These are phyloP conservation scores for Chelon labrosus DNA, from an alignment of 2,797 vertebrate species.

Conservation along the genomic window DNA sequence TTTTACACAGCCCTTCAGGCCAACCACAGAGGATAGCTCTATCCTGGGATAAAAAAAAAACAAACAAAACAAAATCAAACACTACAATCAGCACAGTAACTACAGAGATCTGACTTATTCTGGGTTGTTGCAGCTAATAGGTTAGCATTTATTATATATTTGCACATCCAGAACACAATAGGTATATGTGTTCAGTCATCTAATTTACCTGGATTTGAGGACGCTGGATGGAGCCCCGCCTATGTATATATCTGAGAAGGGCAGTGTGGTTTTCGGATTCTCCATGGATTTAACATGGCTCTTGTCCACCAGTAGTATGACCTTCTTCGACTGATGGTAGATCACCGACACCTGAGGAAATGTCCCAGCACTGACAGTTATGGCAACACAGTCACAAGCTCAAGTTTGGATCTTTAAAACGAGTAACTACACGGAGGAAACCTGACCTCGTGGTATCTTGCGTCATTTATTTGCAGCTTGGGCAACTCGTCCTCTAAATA, in stretches of 20 bases:
- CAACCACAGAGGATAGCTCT: slow-evolving; percentile 86
- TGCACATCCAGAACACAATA: not conserved
- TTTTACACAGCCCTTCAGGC: slow-evolving; percentile 96
- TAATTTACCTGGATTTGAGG: slow-evolving; percentile 87
- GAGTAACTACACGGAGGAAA: not conserved
- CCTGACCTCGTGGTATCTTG: slow-evolving; percentile 95
- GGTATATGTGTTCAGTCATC: not conserved
- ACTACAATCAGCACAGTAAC: too few relatives aligned
- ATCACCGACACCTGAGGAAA: slow-evolving; percentile 93
- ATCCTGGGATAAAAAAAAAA: slow-evolving; percentile 67
- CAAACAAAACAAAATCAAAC: too few relatives aligned
- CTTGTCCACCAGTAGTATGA: slow-evolving; percentile 96
- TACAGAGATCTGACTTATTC: not conserved
- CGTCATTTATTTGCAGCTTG: slow-evolving; percentile 94
- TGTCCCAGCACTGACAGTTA: slow-evolving; percentile 2
- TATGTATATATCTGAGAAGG: slow-evolving; percentile 95
- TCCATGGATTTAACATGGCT: slow-evolving; percentile 93
- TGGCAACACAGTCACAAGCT: not conserved
- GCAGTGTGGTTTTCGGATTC: slow-evolving; percentile 92
- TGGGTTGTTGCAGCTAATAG: not conserved
- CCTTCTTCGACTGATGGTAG: slow-evolving; percentile 98
- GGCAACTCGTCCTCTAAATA: slow-evolving; percentile 88
- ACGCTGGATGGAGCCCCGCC: slow-evolving; percentile 91
- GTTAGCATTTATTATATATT: not conserved
- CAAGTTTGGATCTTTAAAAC: not conserved